Evolutionary conservation across 2,888 invertebrate genomes (phyloP).

Genomic region (Bombyx huttoni): DNA sequence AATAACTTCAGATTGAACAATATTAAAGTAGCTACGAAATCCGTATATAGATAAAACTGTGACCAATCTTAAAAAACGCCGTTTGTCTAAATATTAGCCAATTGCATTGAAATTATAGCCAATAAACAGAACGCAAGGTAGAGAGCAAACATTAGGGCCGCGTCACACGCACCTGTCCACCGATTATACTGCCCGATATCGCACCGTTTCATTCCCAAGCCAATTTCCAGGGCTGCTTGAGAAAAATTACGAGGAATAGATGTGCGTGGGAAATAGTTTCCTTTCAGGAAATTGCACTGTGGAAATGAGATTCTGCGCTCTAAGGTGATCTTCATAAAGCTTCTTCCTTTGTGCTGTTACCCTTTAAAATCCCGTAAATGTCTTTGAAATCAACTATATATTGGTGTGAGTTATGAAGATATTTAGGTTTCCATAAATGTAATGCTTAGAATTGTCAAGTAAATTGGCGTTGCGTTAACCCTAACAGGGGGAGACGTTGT

Average conservation of each 20-base stretch:
- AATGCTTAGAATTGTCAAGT: no score
- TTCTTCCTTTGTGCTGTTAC: background rate
- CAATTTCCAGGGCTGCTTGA: slow-evolving; percentile 4
- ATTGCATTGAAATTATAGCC: slow-evolving; percentile 22
- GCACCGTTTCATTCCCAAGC: slow-evolving; percentile 19
- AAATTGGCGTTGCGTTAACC: slow-evolving; percentile 11
- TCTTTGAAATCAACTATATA: no score
- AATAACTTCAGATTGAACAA: no score
- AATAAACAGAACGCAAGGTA: slow-evolving; percentile 41
- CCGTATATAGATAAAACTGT: background rate
- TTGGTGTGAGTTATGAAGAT: no score
- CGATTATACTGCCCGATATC: slow-evolving; percentile 52
- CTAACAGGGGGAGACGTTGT: slow-evolving; percentile 28
- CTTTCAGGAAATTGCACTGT: slow-evolving; percentile 3
- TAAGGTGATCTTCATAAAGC: background rate
- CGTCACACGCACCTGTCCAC: slow-evolving; percentile 50
- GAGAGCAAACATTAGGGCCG: slow-evolving; percentile 17
- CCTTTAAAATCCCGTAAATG: background rate
- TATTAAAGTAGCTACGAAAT: background rate
- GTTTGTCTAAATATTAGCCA: slow-evolving; percentile 3
- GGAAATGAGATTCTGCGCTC: background rate
- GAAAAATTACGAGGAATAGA: background rate
- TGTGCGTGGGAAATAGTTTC: background rate
- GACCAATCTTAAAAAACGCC: background rate
- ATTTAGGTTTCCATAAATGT: no score